Conservation (phyloP, 2,113 vertebrate genomes). For the Physeter macrocephalus region DNA sequence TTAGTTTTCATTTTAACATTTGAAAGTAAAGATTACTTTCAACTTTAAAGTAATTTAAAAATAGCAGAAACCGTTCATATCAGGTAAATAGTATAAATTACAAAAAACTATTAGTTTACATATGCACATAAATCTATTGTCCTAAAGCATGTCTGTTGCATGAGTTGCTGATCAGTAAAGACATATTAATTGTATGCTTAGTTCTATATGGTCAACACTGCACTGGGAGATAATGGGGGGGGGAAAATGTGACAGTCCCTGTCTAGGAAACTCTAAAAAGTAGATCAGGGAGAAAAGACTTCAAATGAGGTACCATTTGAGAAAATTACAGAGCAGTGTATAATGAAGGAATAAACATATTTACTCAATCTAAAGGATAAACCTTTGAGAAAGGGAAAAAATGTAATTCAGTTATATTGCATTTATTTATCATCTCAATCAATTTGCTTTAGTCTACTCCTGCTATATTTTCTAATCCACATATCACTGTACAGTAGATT, state of each 20-base stretch:
- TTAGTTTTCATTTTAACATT: conserved; percentile 31
- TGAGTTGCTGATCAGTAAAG: neutral
- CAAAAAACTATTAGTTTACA: neutral
- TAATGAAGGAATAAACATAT: neutral
- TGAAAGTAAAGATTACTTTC: neutral
- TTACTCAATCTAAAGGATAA: neutral
- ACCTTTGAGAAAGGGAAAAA: neutral
- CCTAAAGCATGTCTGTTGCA: neutral
- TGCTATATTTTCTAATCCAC: neutral
- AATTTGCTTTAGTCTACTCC: neutral
- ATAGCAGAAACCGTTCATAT: neutral
- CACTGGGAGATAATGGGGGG: neutral
- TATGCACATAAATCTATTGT: neutral
- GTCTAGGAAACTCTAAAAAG: neutral
- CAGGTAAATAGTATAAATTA: neutral
- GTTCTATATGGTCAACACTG: neutral
- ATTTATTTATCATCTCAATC: neutral
- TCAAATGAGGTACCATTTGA: neutral
- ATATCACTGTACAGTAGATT: neutral
- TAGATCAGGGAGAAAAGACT: neutral
- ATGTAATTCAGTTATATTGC: neutral
- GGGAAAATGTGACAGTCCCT: neutral
- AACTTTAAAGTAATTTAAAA: neutral
- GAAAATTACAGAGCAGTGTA: neutral
- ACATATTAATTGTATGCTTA: neutral